Conservation (phyloP, 2,797 vertebrate species). For the Pseudochromis fuscus region DNA sequence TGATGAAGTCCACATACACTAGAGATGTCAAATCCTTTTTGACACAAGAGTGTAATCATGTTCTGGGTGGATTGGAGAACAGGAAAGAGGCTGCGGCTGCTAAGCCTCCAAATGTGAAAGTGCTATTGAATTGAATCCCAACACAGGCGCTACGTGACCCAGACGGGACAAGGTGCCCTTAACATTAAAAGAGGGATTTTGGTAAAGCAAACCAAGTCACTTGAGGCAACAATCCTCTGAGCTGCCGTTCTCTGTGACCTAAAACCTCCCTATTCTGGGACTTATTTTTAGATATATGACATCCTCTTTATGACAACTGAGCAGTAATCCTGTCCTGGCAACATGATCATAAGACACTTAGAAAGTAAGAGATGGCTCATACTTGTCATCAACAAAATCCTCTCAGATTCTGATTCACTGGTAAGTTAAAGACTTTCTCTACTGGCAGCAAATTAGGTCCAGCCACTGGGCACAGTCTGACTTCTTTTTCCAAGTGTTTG, state of each 20-base stretch:
- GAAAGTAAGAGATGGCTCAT: constrained; percentile 43
- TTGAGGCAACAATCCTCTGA: constrained; percentile 41
- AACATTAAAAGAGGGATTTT: constrained; percentile 51
- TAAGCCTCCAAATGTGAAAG: constrained; percentile 47
- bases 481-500: not conserved
- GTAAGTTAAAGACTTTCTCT: constrained; percentile 25
- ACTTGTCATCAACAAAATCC: constrained; percentile 43
- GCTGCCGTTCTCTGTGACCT: constrained; percentile 56
- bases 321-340: constrained; percentile 59
- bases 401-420: constrained; percentile 33
- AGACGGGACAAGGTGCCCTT: constrained; percentile 48
- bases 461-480: not conserved
- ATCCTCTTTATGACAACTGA: constrained; percentile 56
- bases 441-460: constrained; percentile 26
- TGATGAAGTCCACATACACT: constrained; percentile 24
- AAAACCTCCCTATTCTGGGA: constrained; percentile 51
- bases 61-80: constrained; percentile 35
- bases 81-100: constrained; percentile 27
- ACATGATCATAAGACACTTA: constrained; percentile 49
- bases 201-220: constrained; percentile 55
- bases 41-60: constrained; percentile 45
- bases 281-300: constrained; percentile 66
- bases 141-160: constrained; percentile 42
- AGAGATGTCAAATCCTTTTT: constrained; percentile 41
- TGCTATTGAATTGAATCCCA: constrained; percentile 42